Base-by-base conservation (phyloP, 1,140 invertebrate genomes). In the Leptoteleia sp. region DNA sequence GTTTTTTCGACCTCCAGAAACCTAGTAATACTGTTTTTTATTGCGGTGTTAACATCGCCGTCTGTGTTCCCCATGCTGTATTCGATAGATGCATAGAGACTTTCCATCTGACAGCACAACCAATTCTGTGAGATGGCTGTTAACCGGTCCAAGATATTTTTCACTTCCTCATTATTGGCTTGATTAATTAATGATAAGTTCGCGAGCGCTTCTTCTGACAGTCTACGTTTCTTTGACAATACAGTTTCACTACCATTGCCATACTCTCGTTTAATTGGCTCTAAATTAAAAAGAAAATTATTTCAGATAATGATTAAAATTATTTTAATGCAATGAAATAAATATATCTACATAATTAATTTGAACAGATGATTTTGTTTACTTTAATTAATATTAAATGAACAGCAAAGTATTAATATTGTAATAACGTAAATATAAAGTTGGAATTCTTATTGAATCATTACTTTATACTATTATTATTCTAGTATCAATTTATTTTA, bases 51-150 rank as follows among this genome's bases (percentile, higher is more conserved):
- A 0, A 15, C 4, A 9, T 62, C 47, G 3, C 6, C 8, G 3
- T 71, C 33, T 0, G 3, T 35, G 16, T 43, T 55, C 1, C 29
- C 7, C 6, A 72, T 0, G 1, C 27, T 62, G 9, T 37, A 52
- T 33, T 72, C 67, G 0, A 71, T 29, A 1, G 35, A 31, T 1
- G 45, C 11, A 25, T 52, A 71, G 1, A 71, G 35, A 19, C 47
- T 71, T 13, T 71, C 67, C n/a, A 71, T 3, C n/a, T 71, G 67
- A 27, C 12, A 52, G 19, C 45, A 52, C 0, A 35, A n/a, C 67
- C 55, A 62, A n/a, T 62, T 45, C 13, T 47, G 57, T 0, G 55
- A 43, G 11, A 61, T 22, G 0, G 2, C 16, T 11, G 15, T 40
- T 15, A 61, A 16, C 6, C 27, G 19, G 3, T 52, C 54, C 11